Conservation (phyloP, 2,797 vertebrate genomes). For the Podargus strigoides region DNA sequence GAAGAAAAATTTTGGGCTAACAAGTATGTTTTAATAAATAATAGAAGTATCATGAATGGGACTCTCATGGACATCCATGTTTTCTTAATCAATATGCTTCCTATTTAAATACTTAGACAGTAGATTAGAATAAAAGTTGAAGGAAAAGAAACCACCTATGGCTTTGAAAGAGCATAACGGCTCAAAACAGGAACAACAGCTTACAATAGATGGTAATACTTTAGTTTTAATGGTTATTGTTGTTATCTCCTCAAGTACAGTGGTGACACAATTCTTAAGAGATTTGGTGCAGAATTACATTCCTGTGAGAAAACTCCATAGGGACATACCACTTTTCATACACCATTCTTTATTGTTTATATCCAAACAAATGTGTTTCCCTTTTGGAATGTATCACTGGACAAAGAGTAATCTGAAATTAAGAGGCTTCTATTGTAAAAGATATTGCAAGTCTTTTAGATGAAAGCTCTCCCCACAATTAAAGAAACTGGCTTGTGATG, state of each 20-base stretch:
- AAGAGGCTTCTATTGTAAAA: slow-evolving; percentile 12
- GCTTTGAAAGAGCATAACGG: slow-evolving; percentile 1
- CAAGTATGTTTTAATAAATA: background rate
- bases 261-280: slow-evolving; percentile 40
- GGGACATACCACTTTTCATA: slow-evolving; percentile 44
- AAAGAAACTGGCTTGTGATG: background rate
- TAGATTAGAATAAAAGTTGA: background rate
- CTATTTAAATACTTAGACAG: background rate
- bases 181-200: slow-evolving; percentile 37
- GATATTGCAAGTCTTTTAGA: background rate
- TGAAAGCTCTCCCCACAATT: background rate
- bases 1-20: background rate
- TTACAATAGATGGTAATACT: slow-evolving; percentile 47
- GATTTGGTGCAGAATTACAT: slow-evolving; percentile 26
- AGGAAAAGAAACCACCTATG: slow-evolving; percentile 6
- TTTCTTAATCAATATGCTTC: background rate
- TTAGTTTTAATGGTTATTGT: slow-evolving; percentile 23
- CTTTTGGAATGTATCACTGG: slow-evolving; percentile 26
- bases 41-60: background rate
- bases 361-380: slow-evolving; percentile 58
- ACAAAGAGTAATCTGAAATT: slow-evolving; percentile 37
- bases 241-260: slow-evolving; percentile 41
- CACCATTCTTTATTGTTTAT: slow-evolving; percentile 60
- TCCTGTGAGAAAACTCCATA: slow-evolving; percentile 63
- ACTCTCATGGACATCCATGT: background rate